Base-by-base conservation (phyloP, 2,888 invertebrate genomes). In the Plebejus anna region DNA sequence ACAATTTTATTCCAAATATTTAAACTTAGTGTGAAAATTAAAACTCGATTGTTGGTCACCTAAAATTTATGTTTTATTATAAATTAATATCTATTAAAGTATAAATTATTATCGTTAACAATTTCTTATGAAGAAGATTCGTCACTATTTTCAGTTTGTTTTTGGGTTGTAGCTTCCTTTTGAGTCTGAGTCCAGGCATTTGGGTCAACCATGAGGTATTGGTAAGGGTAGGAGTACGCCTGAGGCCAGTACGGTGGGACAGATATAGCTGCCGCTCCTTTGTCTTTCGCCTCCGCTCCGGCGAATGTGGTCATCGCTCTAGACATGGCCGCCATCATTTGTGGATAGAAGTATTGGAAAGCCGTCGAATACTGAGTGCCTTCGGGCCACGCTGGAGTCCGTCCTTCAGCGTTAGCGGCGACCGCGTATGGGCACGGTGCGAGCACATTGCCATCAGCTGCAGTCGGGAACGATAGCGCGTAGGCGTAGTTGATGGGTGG, bases 171-270 rank as follows among this genome's bases (percentile, higher is more conserved):
- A 16, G 82, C 57, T 28, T 80, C 75, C 5, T 83, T 79, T 82
- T 88, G 87, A 36, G 80, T 81, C 75, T 88, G 87, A 2, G 84
- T 80, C 91, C 91, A 92, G 1, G 87, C 79, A 76, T 81, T 84
- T 6, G 93, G 92, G 78, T 90, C 90, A 72, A 92, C 83, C 89
- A 91, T 89, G 13, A 93, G 83, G 76, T 92, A 93, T 82, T 86
- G 88, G 71, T 88, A 88, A 1, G 93, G 90, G 80, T 91, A 92
- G 4, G 86, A 81, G 66, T 88, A 88, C 2, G 88, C 82, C 70
- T 86, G 82, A 2, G 90, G 85, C 90, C 91, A 92, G 77, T 83
- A 83, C 0, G 88, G 85, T 72, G 89, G 80, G 6, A 81, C 77
- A 70, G 85, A 73, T 71, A 86, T 84, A 9, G 87, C 78, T 75